Conservation (phyloP, 2,888 invertebrate genomes). For the Drosophila prostipennis region DNA sequence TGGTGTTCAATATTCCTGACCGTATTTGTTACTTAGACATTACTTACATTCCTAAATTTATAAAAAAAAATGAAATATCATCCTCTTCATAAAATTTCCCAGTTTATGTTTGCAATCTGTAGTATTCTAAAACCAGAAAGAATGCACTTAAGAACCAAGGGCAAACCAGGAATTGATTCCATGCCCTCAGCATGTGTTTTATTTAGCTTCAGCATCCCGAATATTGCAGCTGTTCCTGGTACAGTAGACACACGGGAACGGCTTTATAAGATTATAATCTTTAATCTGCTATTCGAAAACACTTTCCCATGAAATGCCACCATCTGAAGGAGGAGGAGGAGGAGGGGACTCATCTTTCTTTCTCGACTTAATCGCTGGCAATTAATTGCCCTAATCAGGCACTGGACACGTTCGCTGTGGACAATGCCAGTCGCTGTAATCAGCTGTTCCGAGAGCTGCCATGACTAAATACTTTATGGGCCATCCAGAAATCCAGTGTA, state of each 20-base stretch:
- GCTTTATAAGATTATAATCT: slow-evolving; percentile 21
- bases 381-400: slow-evolving; percentile 79
- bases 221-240: slow-evolving; percentile 4
- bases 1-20: too few relatives aligned
- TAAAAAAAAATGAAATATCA: too few relatives aligned
- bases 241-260: slow-evolving; percentile 6
- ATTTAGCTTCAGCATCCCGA: neutral
- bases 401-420: slow-evolving; percentile 50
- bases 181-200: slow-evolving; percentile 26
- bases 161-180: neutral
- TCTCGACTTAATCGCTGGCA: slow-evolving; percentile 51
- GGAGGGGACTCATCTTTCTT: slow-evolving; percentile 1
- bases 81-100: too few relatives aligned
- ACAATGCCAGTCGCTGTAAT: slow-evolving; percentile 62
- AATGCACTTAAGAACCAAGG: neutral
- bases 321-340: neutral
- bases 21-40: too few relatives aligned
- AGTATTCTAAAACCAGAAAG: neutral
- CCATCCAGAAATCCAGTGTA: slow-evolving; percentile 29
- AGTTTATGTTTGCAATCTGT: too few relatives aligned
- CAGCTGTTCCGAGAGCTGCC: slow-evolving; percentile 68
- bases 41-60: too few relatives aligned
- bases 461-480: slow-evolving; percentile 59
- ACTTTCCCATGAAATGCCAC: slow-evolving; percentile 23
- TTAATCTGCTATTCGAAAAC: slow-evolving; percentile 29